phyloP scores from a whole-genome alignment of 2,797 vertebrate species.

The Spea hammondii region DNA sequence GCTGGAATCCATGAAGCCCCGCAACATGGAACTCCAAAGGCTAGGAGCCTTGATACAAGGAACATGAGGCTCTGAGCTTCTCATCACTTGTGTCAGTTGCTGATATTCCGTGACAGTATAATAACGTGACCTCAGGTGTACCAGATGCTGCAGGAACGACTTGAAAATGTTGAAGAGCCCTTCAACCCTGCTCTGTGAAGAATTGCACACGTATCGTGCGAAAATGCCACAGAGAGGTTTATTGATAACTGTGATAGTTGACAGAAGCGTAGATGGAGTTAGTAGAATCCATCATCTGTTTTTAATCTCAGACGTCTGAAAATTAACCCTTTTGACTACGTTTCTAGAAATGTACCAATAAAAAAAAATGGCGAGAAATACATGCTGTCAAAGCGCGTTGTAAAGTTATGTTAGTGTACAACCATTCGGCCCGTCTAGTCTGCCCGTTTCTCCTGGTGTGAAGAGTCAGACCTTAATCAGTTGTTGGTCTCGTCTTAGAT shows the following conservation, averaged over 20 bases:
- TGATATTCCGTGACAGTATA: slow-evolving; percentile 40
- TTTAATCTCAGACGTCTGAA: slow-evolving; percentile 4
- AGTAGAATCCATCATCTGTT: slow-evolving; percentile 22
- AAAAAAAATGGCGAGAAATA: too few species aligned
- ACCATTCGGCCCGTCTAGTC: too few species aligned
- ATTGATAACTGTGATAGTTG: slow-evolving; percentile 37
- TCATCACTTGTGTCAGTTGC: slow-evolving; percentile 6
- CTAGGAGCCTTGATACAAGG: neutral
- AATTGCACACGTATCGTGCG: slow-evolving; percentile 22
- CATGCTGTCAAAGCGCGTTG: too few species aligned
- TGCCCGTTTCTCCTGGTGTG: too few species aligned
- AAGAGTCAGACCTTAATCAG: too few species aligned
- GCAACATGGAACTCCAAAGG: slow-evolving; percentile 22
- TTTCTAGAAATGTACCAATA: too few species aligned
- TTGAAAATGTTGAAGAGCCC: slow-evolving; percentile 30
- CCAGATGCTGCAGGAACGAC: slow-evolving; percentile 40
- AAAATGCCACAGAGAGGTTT: slow-evolving; percentile 15
- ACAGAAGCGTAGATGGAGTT: slow-evolving; percentile 14
- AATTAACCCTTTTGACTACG: too few species aligned
- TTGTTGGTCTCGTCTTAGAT: too few species aligned
- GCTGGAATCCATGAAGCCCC: neutral
- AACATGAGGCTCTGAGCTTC: slow-evolving; percentile 5
- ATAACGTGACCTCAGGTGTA: slow-evolving; percentile 45
- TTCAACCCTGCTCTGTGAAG: slow-evolving; percentile 38
- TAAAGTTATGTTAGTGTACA: too few species aligned